Conservation (phyloP, 2,888 invertebrate genomes). For the Zygogramma bicolorata region DNA sequence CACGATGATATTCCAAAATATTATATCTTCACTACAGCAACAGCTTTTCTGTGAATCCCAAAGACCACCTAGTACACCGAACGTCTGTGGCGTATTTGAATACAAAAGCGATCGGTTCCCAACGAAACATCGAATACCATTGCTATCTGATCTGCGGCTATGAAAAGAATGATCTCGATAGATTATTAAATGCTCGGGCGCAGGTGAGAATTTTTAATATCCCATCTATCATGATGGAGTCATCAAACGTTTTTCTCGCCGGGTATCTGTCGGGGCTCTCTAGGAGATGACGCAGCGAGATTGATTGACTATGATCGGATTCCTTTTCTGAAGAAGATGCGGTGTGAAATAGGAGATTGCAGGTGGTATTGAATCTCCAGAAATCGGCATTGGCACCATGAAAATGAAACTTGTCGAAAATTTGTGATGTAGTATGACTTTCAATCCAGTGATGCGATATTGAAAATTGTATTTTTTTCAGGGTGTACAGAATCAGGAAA, state of each 20-base stretch:
- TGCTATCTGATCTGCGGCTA: conserved; percentile 40
- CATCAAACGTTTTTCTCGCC: conserved; percentile 14
- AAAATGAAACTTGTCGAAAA: too few relatives aligned
- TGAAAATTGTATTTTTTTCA: too few relatives aligned
- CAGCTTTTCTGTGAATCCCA: not conserved
- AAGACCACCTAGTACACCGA: not conserved
- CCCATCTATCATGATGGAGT: conserved; percentile 43
- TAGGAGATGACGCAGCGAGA: conserved; percentile 7
- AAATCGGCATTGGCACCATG: too few relatives aligned
- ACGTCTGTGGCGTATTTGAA: conserved; percentile 30
- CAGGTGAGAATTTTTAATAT: conserved; percentile 49
- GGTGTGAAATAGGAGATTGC: too few relatives aligned
- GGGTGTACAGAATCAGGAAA: too few relatives aligned
- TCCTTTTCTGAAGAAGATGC: not conserved
- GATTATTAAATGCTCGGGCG: conserved; percentile 37
- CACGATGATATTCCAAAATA: too few relatives aligned
- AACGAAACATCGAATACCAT: conserved; percentile 38
- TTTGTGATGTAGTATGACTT: too few relatives aligned
- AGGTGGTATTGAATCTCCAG: too few relatives aligned
- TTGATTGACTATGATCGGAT: not conserved
- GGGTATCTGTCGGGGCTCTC: not conserved
- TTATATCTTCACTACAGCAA: too few relatives aligned
- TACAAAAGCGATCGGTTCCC: conserved; percentile 46
- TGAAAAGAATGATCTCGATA: conserved; percentile 44
- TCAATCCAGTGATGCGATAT: too few relatives aligned